These are phyloP conservation scores for Lacerta agilis DNA, from an alignment of 2,797 vertebrate species.

Conservation along the genomic window DNA sequence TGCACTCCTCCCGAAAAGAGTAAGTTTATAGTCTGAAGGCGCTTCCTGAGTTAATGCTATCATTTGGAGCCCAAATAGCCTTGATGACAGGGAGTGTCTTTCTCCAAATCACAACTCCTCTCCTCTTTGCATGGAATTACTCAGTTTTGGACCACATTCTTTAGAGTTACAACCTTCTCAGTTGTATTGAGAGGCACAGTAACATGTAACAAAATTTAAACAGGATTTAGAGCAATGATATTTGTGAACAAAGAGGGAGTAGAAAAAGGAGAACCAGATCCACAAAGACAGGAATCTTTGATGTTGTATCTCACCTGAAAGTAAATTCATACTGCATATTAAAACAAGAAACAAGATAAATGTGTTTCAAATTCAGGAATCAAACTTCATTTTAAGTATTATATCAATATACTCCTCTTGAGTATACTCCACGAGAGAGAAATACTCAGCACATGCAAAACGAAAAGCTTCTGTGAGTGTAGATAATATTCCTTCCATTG, in stretches of 20 bases:
- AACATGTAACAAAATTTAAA: too few species aligned
- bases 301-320: background rate
- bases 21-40: too few species aligned
- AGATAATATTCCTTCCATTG: background rate
- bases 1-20: too few species aligned
- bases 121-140: too few species aligned
- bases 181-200: too few species aligned
- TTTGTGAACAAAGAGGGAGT: background rate
- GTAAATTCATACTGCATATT: background rate
- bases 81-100: too few species aligned
- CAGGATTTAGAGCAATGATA: too few species aligned
- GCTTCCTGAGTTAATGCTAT: too few species aligned
- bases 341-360: slow-evolving; percentile 9
- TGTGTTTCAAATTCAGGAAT: slow-evolving; percentile 41
- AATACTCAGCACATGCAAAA: background rate
- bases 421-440: background rate
- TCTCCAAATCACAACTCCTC: too few species aligned
- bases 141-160: too few species aligned
- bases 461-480: background rate
- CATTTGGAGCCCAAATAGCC: too few species aligned
- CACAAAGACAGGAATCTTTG: background rate
- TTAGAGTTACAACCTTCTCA: too few species aligned
- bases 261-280: background rate
- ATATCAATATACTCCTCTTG: background rate
- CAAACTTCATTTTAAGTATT: background rate